Evolutionary conservation across 2,113 vertebrate genomes (phyloP).

Genomic region (Toxostoma redivivum): DNA sequence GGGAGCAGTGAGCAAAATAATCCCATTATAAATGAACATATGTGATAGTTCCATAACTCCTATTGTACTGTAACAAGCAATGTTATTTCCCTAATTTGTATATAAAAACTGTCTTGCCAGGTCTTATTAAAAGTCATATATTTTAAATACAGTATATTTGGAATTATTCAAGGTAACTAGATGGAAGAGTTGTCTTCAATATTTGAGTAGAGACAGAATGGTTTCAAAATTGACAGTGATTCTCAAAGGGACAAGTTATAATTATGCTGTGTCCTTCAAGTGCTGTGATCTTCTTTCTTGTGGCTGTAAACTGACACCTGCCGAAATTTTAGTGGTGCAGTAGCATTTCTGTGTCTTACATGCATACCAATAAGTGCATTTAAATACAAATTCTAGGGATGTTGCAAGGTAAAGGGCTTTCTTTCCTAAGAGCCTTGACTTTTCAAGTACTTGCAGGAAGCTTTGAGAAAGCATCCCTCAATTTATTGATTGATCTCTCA

Average conservation of each 20-base stretch:
- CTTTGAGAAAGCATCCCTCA: background rate
- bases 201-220: background rate
- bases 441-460: background rate
- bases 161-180: background rate
- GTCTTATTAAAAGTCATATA: background rate
- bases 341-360: background rate
- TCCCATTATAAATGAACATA: background rate
- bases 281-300: background rate
- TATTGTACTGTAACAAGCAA: background rate
- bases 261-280: slow-evolving; percentile 3
- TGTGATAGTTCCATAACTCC: background rate
- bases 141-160: background rate
- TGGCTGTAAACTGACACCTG: background rate
- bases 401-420: background rate
- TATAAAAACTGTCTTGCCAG: background rate
- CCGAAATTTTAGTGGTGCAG: background rate
- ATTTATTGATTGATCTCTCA: slow-evolving; percentile 13
- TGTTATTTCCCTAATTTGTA: background rate
- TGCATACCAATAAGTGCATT: background rate
- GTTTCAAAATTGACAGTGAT: background rate
- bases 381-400: background rate
- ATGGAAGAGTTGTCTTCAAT: background rate
- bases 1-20: background rate
- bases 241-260: background rate
- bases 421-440: slow-evolving; percentile 20